A percentile compares a stretch with the other conserved stretches of the same genome.
These are phyloP conservation scores for Pantala flavescens DNA, from an alignment of 1,140 invertebrate genomes.

Conservation along the genomic window DNA sequence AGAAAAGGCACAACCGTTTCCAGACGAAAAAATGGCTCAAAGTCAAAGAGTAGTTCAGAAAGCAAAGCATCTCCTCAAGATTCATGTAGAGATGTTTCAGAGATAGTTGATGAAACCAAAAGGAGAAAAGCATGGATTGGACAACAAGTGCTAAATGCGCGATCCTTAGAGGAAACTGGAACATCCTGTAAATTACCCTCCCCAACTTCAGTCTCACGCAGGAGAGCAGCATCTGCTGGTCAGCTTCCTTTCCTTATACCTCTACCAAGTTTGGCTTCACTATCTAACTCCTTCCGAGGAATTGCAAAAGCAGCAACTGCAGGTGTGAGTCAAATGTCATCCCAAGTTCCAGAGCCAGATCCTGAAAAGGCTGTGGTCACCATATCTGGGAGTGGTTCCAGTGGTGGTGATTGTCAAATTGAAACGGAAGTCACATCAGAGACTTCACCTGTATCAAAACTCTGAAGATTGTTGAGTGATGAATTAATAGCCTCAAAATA, in stretches of 20 bases:
- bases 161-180: conserved; percentile 9
- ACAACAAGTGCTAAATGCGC: conserved; percentile 8
- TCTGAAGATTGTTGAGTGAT: conserved; percentile 1
- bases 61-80: background rate
- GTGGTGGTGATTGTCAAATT: background rate
- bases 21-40: background rate
- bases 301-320: background rate
- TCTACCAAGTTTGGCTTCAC: background rate
- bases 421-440: background rate
- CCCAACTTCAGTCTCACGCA: background rate
- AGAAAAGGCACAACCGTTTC: background rate
- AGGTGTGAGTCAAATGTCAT: background rate
- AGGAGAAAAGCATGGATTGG: background rate
- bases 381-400: background rate
- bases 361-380: conserved; percentile 7
- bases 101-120: background rate
- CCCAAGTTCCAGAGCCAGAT: background rate
- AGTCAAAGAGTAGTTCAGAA: background rate
- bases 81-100: background rate
- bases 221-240: background rate
- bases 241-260: background rate
- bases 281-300: background rate
- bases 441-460: background rate
- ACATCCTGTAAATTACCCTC: background rate
- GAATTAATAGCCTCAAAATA: background rate